phyloP scores from a whole-genome alignment of 2,888 invertebrate genomes.

The Phengaris alcon region DNA sequence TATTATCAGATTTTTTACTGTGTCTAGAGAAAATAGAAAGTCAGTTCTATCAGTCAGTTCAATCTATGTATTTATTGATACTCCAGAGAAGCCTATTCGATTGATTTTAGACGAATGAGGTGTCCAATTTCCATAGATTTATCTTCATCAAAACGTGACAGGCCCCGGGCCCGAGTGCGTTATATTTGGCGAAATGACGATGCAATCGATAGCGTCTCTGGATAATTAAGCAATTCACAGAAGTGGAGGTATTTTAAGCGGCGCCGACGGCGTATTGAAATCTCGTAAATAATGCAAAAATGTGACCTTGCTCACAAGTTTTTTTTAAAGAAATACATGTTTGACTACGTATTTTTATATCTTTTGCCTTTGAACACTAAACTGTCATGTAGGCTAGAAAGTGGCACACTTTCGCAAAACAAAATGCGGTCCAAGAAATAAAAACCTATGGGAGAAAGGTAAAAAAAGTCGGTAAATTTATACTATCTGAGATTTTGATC shows the following conservation, averaged over 20 bases:
- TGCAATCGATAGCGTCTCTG: background rate
- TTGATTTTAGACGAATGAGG: slow-evolving; percentile 10
- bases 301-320: background rate
- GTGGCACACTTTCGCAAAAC: too few relatives aligned
- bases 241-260: background rate
- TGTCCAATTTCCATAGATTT: slow-evolving; percentile 18
- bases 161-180: background rate
- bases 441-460: too few relatives aligned
- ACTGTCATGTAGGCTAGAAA: too few relatives aligned
- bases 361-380: background rate
- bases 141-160: slow-evolving; percentile 18
- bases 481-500: background rate
- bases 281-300: background rate
- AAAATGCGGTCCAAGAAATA: too few relatives aligned
- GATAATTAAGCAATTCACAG: background rate
- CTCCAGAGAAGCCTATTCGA: background rate
- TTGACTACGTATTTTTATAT: background rate
- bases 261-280: background rate
- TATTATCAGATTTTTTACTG: background rate
- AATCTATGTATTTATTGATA: slow-evolving; percentile 1
- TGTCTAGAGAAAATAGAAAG: background rate
- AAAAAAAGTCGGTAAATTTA: background rate
- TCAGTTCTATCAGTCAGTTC: too few relatives aligned
- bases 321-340: background rate
- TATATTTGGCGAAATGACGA: background rate